Evolutionary conservation across 2,113 vertebrate species (phyloP), one percentile per base, ranked within the genome.

Genomic region (Protobothrops mucrosquamatus): DNA sequence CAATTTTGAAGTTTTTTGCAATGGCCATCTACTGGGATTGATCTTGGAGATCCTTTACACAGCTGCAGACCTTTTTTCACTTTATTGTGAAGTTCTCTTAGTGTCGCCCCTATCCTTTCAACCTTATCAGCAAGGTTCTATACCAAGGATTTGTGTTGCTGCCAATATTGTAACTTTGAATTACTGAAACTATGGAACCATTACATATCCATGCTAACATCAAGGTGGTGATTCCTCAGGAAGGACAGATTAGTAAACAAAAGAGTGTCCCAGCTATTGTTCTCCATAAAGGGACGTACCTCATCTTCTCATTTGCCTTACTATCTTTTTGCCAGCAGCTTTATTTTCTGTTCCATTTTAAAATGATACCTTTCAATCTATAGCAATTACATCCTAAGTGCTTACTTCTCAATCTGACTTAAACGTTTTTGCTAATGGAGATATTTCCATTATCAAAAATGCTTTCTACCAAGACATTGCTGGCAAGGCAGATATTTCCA

Each of bases 401-500:
- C 89, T 93, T 54, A n/a, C 89, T 90, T 93, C 92, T 87, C 89
- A 87, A 51, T 56, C 89, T 87, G 81, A 61, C 43, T 55, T 85
- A 69, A 56, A 54, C 9, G 52, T 57, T 89, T 89, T 74, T 56
- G 61, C 87, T 89, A 64, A 92, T 89, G 92, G 87, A 46, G 56
- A 55, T 15, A 51, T 87, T 92, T 89, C 61, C 52, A 24, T 87
- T 93, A 90, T 64, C 89, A 90, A 90, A 87, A 90, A 51, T 86
- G 92, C 55, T 87, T 90, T 90, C 89, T 57, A 93, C 81, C 74
- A 52, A 90, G 85, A 93, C 34, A 24, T 39, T 93, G 55, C 56
- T 93, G 92, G 74, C 74, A 93, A 86, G 74, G n/a, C 90, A 93
- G 89, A 90, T 93, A 43, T 93, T 93, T 90, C 92, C 92, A 87